phyloP scores from a whole-genome alignment of 1,140 invertebrate genomes.

The Macrostomum lignano region DNA sequence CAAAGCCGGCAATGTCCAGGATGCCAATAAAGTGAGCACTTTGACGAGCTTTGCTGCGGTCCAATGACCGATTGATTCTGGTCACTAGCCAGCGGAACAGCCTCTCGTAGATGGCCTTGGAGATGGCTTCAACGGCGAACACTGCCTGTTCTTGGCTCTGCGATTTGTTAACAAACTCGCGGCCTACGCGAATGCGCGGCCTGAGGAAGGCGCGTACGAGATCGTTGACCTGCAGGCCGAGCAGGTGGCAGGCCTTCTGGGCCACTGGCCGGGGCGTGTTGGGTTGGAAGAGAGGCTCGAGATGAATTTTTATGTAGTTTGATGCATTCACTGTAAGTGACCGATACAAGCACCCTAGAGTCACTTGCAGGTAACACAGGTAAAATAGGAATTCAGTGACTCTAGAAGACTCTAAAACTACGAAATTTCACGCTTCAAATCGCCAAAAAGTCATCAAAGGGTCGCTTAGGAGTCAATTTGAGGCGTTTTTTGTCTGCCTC shows the following conservation, averaged over 20 bases:
- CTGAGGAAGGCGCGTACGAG: constrained; percentile 91
- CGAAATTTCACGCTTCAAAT: too few relatives aligned
- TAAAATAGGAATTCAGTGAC: too few relatives aligned
- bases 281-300: too few relatives aligned
- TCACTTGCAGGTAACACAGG: too few relatives aligned
- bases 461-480: too few relatives aligned
- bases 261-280: constrained; percentile 27
- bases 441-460: too few relatives aligned
- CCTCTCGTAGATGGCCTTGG: constrained; percentile 86
- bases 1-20: constrained; percentile 96
- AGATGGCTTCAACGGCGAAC: constrained; percentile 91
- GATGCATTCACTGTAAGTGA: too few relatives aligned
- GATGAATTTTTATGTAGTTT: too few relatives aligned
- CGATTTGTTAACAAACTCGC: constrained; percentile 89
- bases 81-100: constrained; percentile 96
- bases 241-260: constrained; percentile 43
- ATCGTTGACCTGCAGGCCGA: constrained; percentile 78
- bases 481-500: too few relatives aligned
- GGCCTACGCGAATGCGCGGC: constrained; percentile 83
- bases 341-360: too few relatives aligned
- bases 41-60: constrained; percentile 84
- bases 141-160: constrained; percentile 98
- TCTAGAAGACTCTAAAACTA: too few relatives aligned
- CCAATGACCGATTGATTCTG: constrained; percentile 72
- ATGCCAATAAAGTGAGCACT: constrained; percentile 97